A percentile compares a stretch with the other conserved stretches of the same genome.
These are phyloP conservation scores for Columba guinea DNA, from an alignment of 2,797 vertebrate genomes.

Conservation along the genomic window DNA sequence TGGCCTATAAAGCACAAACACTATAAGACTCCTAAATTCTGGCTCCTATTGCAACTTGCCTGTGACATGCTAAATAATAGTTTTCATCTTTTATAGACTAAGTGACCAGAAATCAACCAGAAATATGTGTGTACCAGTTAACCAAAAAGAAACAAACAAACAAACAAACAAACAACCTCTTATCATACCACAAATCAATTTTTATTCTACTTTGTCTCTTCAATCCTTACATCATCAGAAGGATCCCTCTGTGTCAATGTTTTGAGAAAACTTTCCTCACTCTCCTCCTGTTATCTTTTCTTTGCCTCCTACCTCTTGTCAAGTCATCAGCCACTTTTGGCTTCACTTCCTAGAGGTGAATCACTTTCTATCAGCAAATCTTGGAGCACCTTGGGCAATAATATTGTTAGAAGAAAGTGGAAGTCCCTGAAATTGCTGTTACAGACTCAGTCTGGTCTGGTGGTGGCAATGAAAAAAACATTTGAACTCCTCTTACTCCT, in stretches of 20 bases:
- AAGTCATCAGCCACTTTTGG: not conserved
- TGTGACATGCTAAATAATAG: not conserved
- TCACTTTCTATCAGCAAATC: not conserved
- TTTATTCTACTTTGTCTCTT: not conserved
- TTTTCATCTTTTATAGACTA: not conserved
- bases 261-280: not conserved
- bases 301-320: not conserved
- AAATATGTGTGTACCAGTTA: not conserved
- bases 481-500: not conserved
- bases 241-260: not conserved
- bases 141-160: not conserved
- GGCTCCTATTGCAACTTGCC: not conserved
- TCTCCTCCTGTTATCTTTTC: not conserved
- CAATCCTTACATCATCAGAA: not conserved
- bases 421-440: not conserved
- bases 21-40: not conserved
- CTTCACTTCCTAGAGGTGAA: not conserved
- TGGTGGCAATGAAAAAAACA: not conserved
- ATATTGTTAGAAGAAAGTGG: not conserved
- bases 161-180: not conserved
- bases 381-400: not conserved
- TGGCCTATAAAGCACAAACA: not conserved
- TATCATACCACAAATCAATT: not conserved
- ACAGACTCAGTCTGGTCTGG: not conserved
- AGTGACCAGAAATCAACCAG: not conserved